Percentiles rank a stretch among this genome's conserved stretches.
Evolutionary conservation across 2,888 invertebrate species (phyloP).

Genomic region (Eumerus sabulonum): DNA sequence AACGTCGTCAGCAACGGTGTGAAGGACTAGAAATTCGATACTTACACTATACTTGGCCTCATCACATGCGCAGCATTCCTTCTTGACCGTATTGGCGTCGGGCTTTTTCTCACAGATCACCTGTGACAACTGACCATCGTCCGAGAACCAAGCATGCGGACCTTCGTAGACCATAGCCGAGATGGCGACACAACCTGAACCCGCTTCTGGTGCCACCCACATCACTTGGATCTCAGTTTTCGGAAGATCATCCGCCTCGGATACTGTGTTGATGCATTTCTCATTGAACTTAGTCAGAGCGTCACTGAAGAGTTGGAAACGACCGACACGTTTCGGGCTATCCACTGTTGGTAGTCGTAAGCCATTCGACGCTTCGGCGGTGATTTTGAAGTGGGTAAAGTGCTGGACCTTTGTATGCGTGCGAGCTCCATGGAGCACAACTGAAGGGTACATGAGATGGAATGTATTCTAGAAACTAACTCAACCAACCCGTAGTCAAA

Average conservation of each 20-base stretch:
- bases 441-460: slow-evolving; percentile 78
- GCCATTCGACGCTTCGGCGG: slow-evolving; percentile 81
- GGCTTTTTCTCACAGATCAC: slow-evolving; percentile 88
- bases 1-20: background rate
- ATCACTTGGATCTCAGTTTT: slow-evolving; percentile 93
- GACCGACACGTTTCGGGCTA: slow-evolving; percentile 83
- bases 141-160: slow-evolving; percentile 90
- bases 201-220: slow-evolving; percentile 93
- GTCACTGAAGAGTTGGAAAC: slow-evolving; percentile 85
- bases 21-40: background rate
- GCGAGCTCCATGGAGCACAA: slow-evolving; percentile 84
- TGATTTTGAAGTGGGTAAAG: slow-evolving; percentile 89
- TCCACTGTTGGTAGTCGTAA: slow-evolving; percentile 75
- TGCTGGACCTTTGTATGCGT: slow-evolving; percentile 85
- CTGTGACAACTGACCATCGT: slow-evolving; percentile 89
- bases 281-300: slow-evolving; percentile 84
- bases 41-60: slow-evolving; percentile 95
- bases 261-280: slow-evolving; percentile 90
- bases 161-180: slow-evolving; percentile 94
- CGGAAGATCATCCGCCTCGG: slow-evolving; percentile 87
- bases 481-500: too few species aligned
- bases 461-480: too few species aligned
- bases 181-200: slow-evolving; percentile 92
- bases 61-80: slow-evolving; percentile 95
- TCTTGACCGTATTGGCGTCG: slow-evolving; percentile 80